Conservation (phyloP, 2,888 invertebrate genomes). For the Agrochola circellaris region DNA sequence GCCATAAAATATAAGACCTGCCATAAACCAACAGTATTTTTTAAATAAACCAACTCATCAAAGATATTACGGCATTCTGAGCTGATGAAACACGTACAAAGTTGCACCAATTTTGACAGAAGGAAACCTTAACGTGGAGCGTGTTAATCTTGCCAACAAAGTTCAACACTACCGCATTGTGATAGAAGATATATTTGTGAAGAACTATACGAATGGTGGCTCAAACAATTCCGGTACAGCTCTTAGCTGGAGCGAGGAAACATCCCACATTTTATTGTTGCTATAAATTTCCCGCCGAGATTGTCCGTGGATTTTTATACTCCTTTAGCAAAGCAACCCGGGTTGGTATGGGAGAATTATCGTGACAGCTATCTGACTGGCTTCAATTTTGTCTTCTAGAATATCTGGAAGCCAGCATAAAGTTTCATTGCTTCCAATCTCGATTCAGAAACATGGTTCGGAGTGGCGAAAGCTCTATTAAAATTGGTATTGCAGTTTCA, state of each 20-base stretch:
- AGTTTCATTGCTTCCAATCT: conserved; percentile 41
- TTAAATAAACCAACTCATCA: conserved; percentile 51
- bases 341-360: conserved; percentile 61
- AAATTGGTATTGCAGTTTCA: conserved; percentile 36
- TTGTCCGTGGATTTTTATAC: conserved; percentile 88
- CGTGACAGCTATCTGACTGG: conserved; percentile 64
- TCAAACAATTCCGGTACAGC: conserved; percentile 70
- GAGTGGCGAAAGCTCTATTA: conserved; percentile 30
- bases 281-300: conserved; percentile 89
- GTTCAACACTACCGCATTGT: conserved; percentile 63
- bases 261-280: conserved; percentile 89
- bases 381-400: conserved; percentile 49
- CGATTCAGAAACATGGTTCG: conserved; percentile 24
- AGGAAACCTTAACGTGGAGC: conserved; percentile 47
- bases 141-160: conserved; percentile 66
- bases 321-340: conserved; percentile 68
- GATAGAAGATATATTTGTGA: conserved; percentile 69
- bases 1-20: conserved; percentile 24
- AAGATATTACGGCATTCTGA: conserved; percentile 33
- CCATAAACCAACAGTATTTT: conserved; percentile 34
- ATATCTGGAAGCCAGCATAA: conserved; percentile 43
- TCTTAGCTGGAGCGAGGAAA: conserved; percentile 82
- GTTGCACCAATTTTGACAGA: conserved; percentile 64
- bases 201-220: conserved; percentile 65
- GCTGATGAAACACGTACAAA: conserved; percentile 64